phyloP scores from a whole-genome alignment of 2,797 vertebrate species.

The Malurus splendens region DNA sequence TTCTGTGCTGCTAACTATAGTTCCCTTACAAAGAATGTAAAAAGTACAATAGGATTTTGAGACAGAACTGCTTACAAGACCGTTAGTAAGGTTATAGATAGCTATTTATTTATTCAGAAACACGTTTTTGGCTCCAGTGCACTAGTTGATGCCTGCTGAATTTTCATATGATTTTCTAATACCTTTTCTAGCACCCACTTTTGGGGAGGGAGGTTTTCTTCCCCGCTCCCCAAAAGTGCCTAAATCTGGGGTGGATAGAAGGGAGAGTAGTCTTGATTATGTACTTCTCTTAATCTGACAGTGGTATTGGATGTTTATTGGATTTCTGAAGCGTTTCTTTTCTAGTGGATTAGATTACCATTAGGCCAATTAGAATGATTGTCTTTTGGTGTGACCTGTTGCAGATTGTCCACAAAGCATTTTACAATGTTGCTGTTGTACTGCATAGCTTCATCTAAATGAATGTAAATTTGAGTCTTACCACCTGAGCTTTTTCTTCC shows the following conservation, averaged over 20 bases:
- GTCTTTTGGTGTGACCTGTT: neutral
- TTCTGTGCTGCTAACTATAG: neutral
- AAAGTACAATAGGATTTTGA: neutral
- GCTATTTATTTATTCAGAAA: neutral
- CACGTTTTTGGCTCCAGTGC: neutral
- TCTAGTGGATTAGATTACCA: neutral
- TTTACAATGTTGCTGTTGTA: neutral
- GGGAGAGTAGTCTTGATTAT: neutral
- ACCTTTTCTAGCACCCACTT: neutral
- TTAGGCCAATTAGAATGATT: neutral
- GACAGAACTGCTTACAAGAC: neutral
- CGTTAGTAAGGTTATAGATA: neutral
- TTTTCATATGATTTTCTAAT: neutral
- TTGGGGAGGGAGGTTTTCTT: neutral
- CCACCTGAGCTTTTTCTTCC: neutral
- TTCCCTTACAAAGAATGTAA: neutral
- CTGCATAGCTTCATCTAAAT: neutral
- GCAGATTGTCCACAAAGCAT: neutral
- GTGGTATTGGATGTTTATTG: neutral
- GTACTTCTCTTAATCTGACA: neutral
- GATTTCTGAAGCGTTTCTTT: neutral
- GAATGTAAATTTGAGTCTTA: neutral
- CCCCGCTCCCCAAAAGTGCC: fast-evolving
- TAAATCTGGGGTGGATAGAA: fast-evolving
- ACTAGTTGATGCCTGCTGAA: neutral